A percentile compares a stretch with the other conserved stretches of the same genome.
Evolutionary conservation across 2,113 vertebrate genomes (phyloP).

Genomic region (Engraulis encrasicolus): DNA sequence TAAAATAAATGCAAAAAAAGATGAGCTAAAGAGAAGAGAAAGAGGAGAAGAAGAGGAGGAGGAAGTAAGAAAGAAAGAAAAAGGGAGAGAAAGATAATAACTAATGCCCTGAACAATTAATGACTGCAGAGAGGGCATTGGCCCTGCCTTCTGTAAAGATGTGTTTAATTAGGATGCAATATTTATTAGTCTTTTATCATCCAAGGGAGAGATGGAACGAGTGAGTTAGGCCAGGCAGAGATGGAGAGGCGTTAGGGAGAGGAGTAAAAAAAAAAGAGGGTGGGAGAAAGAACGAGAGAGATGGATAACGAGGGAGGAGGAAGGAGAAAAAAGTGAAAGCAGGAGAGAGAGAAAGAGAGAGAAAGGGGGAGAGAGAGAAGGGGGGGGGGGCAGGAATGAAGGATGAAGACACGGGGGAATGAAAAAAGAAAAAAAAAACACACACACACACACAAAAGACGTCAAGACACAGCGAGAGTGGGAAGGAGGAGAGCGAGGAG

Average conservation of each 20-base stretch:
- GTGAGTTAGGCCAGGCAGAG: conserved; percentile 35
- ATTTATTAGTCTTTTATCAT: conserved; percentile 72
- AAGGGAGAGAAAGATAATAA: conserved; percentile 45
- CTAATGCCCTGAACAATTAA: conserved; percentile 49
- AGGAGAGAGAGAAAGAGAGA: not conserved
- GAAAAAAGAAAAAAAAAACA: not conserved
- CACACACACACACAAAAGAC: too few relatives aligned
- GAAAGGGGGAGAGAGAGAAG: not conserved
- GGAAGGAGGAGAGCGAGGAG: conserved; percentile 35
- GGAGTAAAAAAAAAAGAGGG: conserved; percentile 39
- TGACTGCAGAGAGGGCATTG: conserved; percentile 39
- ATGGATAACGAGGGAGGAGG: conserved; percentile 32
- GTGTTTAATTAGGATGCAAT: conserved; percentile 76
- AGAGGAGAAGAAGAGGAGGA: not conserved
- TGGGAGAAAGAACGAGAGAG: conserved; percentile 26
- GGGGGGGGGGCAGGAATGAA: not conserved
- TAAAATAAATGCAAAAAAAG: conserved; percentile 23
- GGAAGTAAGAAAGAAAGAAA: not conserved
- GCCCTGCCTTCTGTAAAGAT: conserved; percentile 69
- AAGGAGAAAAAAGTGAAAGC: conserved; percentile 60
- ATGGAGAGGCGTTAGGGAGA: conserved; percentile 38
- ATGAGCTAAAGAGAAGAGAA: conserved; percentile 25
- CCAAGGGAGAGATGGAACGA: conserved; percentile 51
- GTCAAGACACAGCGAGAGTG: not conserved
- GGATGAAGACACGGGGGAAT: not conserved